Base-by-base conservation (phyloP, 2,888 invertebrate species). In the Polietes domitor region DNA sequence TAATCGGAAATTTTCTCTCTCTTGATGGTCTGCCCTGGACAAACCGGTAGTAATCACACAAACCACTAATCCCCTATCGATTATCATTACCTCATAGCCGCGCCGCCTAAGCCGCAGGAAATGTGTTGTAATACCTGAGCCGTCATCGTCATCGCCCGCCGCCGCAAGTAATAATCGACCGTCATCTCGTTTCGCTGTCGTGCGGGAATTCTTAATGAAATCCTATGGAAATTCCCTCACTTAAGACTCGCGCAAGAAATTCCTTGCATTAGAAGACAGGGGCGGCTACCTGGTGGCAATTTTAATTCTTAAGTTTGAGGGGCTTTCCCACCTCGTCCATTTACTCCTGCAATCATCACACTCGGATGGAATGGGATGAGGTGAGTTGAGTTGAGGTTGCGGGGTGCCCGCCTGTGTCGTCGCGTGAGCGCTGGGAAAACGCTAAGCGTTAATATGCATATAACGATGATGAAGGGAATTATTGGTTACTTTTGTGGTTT, bases 381-480 rank as follows among this genome's bases (percentile, higher is more conserved):
- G n/a, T n/a, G n/a, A n/a, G n/a, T n/a, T n/a, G n/a, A n/a, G n/a
- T n/a, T n/a, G n/a, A n/a, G n/a, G n/a, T n/a, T n/a, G n/a, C n/a
- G n/a, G n/a, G n/a, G n/a, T n/a, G n/a, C n/a, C n/a, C n/a, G n/a
- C n/a, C 73, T 76, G 72, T 47, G 28, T 63, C 0, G 21, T 41
- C 37, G 68, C 65, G 68, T 43, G 43, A 43, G 65, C 37, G n/a
- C 26, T 24, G 12, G 21, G 10, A 37, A 37, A 37, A 32, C 28
- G 26, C 1, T 1, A 61, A 6, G 37, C 68, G 15, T 41, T 76
- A 81, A 84, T 81, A 79, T 70, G 76, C 81, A 76, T 74, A 61
- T 81, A 81, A 79, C 84, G 84, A 81, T 79, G 81, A 81, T 78
- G 80, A 78, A 26, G 65, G 63, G 21, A 43, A 74, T 84, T 78